These are phyloP conservation scores for Syrmaticus mikado DNA, from an alignment of 2,113 vertebrate species.

Conservation along the genomic window DNA sequence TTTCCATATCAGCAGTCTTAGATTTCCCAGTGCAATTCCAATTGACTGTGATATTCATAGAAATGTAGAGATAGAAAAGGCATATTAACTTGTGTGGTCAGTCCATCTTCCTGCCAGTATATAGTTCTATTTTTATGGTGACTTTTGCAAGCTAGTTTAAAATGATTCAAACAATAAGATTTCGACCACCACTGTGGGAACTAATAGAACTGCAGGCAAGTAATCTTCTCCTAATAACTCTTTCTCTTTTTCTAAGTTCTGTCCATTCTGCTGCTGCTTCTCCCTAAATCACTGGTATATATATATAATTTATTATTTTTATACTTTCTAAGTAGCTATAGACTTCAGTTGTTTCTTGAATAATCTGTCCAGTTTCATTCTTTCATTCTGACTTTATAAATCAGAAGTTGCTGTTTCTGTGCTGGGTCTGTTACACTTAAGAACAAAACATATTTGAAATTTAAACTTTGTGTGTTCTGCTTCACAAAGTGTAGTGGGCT, in stretches of 20 bases:
- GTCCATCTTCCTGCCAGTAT: neutral
- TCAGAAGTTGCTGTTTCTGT: neutral
- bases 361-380: neutral
- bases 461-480: neutral
- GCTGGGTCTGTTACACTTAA: neutral
- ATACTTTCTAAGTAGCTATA: neutral
- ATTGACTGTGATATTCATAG: neutral
- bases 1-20: neutral
- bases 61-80: neutral
- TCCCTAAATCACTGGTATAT: neutral
- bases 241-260: neutral
- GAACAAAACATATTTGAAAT: neutral
- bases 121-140: neutral
- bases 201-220: neutral
- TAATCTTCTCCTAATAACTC: neutral
- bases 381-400: neutral
- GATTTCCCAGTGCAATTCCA: neutral
- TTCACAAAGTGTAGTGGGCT: neutral
- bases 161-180: neutral
- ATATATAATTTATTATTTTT: accelerated
- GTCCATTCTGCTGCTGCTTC: neutral
- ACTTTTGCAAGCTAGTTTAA: neutral
- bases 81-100: neutral
- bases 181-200: neutral
- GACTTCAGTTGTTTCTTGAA: neutral